A percentile compares a stretch with the other conserved stretches of the same genome.
Evolutionary conservation across 1,140 invertebrate genomes (phyloP).

Genomic region (Melipona quadrifasciata): DNA sequence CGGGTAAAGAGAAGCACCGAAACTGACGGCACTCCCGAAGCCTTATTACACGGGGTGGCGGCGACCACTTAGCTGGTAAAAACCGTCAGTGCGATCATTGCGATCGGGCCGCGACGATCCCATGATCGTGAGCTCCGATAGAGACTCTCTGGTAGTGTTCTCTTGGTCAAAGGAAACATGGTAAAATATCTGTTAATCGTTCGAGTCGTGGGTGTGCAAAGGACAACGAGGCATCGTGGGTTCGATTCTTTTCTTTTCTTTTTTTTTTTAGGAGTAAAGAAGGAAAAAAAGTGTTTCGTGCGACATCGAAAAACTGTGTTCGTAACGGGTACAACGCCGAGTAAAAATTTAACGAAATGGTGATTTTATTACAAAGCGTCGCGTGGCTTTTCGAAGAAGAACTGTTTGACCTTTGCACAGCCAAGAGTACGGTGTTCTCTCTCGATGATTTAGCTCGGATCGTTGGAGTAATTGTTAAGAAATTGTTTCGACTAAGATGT

Average conservation of each 20-base stretch:
- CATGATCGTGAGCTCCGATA: constrained; percentile 16
- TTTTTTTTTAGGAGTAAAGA: not conserved
- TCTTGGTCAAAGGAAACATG: constrained; percentile 38
- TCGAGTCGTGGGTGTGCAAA: constrained; percentile 29
- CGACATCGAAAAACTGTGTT: not conserved
- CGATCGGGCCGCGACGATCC: constrained; percentile 25
- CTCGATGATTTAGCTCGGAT: not conserved
- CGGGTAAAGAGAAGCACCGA: constrained; percentile 81
- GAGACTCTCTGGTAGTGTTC: not conserved
- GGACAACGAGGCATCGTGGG: not conserved
- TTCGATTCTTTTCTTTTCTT: not conserved
- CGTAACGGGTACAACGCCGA: not conserved
- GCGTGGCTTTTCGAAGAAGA: no score
- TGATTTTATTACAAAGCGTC: not conserved
- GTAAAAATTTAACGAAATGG: not conserved
- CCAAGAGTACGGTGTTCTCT: not conserved
- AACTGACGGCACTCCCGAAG: constrained; percentile 78
- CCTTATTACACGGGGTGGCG: constrained; percentile 70
- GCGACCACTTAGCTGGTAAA: constrained; percentile 62
- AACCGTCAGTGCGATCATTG: constrained; percentile 54
- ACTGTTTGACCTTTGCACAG: constrained; percentile 16
- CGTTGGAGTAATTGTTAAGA: not conserved
- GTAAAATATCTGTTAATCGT: constrained; percentile 33
- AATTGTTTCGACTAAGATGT: not conserved
- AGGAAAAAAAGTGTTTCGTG: no score